These are phyloP conservation scores for Lepus oiostolus DNA, from an alignment of 2,797 vertebrate species.

Conservation along the genomic window DNA sequence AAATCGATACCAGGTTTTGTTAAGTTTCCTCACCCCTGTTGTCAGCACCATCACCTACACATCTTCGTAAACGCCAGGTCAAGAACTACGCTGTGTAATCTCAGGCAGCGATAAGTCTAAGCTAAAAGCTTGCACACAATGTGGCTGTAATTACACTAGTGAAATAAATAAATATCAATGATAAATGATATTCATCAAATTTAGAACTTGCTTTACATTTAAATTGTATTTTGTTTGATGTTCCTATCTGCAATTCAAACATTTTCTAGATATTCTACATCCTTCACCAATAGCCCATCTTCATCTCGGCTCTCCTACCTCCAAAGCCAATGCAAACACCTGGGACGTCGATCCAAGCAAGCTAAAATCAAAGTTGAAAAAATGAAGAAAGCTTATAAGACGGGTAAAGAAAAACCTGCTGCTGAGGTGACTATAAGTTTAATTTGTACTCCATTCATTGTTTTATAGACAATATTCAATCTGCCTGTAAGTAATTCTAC, in stretches of 20 bases:
- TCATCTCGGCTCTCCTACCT: neutral
- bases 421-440: conserved; percentile 52
- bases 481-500: conserved; percentile 24
- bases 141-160: neutral
- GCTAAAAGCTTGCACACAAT: neutral
- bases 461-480: conserved; percentile 69
- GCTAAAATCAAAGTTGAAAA: conserved; percentile 71
- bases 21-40: neutral
- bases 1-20: conserved; percentile 25
- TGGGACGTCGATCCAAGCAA: conserved; percentile 61
- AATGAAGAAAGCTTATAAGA: conserved; percentile 69
- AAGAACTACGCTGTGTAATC: conserved; percentile 29
- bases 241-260: conserved; percentile 62
- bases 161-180: too few species aligned
- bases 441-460: conserved; percentile 60
- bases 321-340: conserved; percentile 33
- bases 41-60: neutral
- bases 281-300: neutral
- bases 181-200: neutral
- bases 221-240: conserved; percentile 50
- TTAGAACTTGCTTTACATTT: conserved; percentile 66
- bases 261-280: conserved; percentile 48
- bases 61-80: neutral
- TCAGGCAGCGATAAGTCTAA: conserved; percentile 56
- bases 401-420: conserved; percentile 34